These are phyloP conservation scores for Macrobrachium nipponense DNA, from an alignment of 1,140 invertebrate species.

Conservation along the genomic window DNA sequence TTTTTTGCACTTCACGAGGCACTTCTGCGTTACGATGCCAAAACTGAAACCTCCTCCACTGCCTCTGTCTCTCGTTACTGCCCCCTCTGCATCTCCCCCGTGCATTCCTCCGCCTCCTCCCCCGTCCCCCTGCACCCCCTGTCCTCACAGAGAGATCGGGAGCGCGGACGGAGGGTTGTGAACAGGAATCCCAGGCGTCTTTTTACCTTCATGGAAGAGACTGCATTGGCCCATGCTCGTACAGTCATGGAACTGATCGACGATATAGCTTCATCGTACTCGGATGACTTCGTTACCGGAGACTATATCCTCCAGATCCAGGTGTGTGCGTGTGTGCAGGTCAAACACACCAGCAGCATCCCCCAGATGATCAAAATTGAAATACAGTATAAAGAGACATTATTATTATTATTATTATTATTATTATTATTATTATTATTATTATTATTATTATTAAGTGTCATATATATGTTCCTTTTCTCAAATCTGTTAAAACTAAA, in stretches of 20 bases:
- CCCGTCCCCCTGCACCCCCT: constrained; percentile 2
- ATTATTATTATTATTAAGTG: too few species aligned
- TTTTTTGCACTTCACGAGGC: neutral
- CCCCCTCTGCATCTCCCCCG: neutral
- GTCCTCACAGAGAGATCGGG: constrained; percentile 51
- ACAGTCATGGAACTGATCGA: constrained; percentile 53
- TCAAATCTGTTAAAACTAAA: too few species aligned
- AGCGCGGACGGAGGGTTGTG: constrained; percentile 33
- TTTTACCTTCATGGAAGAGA: constrained; percentile 52
- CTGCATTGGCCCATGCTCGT: constrained; percentile 50
- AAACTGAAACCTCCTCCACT: neutral
- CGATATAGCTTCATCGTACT: constrained; percentile 46
- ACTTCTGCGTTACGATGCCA: neutral
- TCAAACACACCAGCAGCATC: constrained; percentile 36
- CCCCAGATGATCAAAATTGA: constrained; percentile 6
- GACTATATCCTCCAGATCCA: constrained; percentile 60
- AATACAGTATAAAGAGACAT: neutral
- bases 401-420: too few species aligned
- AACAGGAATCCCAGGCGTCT: constrained; percentile 39
- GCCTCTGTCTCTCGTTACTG: neutral
- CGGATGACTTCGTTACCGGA: constrained; percentile 33
- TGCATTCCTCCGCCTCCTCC: neutral
- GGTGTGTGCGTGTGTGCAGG: constrained; percentile 60
- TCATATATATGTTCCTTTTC: too few species aligned
- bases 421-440: too few species aligned